Evolutionary conservation across 2,797 vertebrate genomes (phyloP).

Genomic region (Morelia viridis): DNA sequence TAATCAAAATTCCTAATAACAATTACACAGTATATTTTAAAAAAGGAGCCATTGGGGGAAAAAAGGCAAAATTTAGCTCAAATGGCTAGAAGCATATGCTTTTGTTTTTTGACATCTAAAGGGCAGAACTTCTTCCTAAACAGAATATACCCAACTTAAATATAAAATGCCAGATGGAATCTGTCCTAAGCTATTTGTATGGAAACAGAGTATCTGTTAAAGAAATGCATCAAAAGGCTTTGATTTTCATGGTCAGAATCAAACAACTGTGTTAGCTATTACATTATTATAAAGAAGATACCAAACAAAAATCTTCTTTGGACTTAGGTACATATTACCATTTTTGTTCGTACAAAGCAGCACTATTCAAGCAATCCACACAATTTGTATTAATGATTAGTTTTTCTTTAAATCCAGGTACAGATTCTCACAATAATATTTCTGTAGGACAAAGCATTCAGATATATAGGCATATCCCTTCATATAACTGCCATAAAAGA

Average conservation of each 20-base stretch:
- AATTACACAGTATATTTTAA: not conserved
- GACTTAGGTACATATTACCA: accelerated
- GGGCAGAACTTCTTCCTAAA: not conserved
- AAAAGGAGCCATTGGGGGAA: not conserved
- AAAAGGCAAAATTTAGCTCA: not conserved
- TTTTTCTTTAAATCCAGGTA: not conserved
- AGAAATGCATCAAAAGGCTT: not conserved
- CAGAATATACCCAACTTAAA: constrained; percentile 18
- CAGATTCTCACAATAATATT: not conserved
- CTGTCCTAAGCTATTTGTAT: constrained; percentile 14
- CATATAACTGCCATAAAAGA: not conserved
- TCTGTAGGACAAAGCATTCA: not conserved
- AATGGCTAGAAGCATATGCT: not conserved
- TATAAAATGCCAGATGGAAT: constrained; percentile 11
- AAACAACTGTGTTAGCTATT: not conserved
- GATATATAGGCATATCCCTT: not conserved
- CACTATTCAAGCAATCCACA: constrained; percentile 23
- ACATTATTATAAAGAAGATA: not conserved
- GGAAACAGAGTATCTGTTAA: constrained; percentile 5
- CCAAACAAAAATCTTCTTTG: not conserved
- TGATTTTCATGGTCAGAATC: not conserved
- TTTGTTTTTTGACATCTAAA: not conserved
- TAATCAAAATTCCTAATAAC: not conserved
- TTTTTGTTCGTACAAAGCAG: constrained; percentile 24
- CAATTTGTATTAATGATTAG: not conserved